Percentiles rank a stretch among this genome's conserved stretches.
Conservation (phyloP, 2,113 vertebrate genomes). For the Zosterops hypoxanthus region DNA sequence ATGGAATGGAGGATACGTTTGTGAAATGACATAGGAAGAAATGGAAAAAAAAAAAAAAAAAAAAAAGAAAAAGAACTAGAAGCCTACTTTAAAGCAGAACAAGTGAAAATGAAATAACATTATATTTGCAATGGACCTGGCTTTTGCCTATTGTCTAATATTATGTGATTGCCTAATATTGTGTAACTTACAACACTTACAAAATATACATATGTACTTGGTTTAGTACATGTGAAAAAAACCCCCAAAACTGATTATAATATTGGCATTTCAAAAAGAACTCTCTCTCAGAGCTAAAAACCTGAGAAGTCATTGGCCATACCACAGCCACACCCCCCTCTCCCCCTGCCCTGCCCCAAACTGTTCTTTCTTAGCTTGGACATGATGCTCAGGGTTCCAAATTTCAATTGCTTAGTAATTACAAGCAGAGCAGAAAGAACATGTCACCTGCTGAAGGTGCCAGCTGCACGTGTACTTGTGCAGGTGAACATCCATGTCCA, state of each 20-base stretch:
- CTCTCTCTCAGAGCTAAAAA: not conserved
- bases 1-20: not conserved
- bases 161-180: no score
- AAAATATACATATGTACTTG: no score
- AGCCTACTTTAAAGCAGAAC: not conserved
- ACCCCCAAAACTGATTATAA: not conserved
- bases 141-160: not conserved
- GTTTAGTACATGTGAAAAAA: no score
- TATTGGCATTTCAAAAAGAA: not conserved
- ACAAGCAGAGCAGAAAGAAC: not conserved
- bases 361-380: not conserved
- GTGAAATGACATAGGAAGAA: not conserved
- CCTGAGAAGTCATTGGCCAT: not conserved
- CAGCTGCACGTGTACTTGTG: not conserved
- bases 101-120: not conserved
- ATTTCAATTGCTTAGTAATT: not conserved
- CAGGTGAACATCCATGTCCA: not conserved
- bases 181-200: no score
- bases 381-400: not conserved
- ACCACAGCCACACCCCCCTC: not conserved
- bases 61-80: not conserved
- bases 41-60: not conserved
- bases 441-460: not conserved
- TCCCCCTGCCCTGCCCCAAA: fast-evolving
- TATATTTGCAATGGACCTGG: not conserved